Evolutionary conservation across 2,888 invertebrate species (phyloP), one percentile per base, ranked within the genome.

Genomic region (Diachrysia chrysitis): DNA sequence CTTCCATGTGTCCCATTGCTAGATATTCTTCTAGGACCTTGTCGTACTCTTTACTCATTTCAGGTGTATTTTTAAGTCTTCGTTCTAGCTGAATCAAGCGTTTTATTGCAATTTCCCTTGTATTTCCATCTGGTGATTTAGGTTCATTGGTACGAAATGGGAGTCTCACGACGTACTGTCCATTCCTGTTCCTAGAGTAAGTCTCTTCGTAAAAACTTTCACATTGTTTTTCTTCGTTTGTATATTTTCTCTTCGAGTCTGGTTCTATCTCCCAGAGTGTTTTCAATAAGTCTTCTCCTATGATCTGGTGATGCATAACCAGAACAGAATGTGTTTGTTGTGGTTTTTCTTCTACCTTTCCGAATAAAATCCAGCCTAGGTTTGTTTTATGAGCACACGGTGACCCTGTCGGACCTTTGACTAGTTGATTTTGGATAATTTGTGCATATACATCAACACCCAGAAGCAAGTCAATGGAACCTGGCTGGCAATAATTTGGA

Each of bases 291-390:
- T 53, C 54, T 14, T 37, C 54, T n/a, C 14, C 35, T 16, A 37
- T n/a, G 9, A 54, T 2, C 14, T 42, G 37, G 14, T 58, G 32
- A 21, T 58, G 67, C 58, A 71, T 69, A 2, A 63, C 62, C 3
- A 69, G 54, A 17, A 68, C 10, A 16, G 60, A 63, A 2, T 66
- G 10, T 12, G 55, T 35, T 55, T 23, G 25, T 35, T 48, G 53
- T 21, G 16, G 62, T 71, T 55, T 48, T 21, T 57, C 17, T 35
- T 63, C n/a, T 48, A 76, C 55, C 37, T 69, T 63, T 56, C 78
- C 79, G 32, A 73, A 71, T 23, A 81, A 23, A 42, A 81, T 74
- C 81, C 77, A 81, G 14, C 76, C 81, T n/a, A 82, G 76, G 48
- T 37, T 70, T 7, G 75, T 79, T 56, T 71, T 66, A 23, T 78